These are phyloP conservation scores for Stigmatopora argus DNA, from an alignment of 2,113 vertebrate species.

Conservation along the genomic window DNA sequence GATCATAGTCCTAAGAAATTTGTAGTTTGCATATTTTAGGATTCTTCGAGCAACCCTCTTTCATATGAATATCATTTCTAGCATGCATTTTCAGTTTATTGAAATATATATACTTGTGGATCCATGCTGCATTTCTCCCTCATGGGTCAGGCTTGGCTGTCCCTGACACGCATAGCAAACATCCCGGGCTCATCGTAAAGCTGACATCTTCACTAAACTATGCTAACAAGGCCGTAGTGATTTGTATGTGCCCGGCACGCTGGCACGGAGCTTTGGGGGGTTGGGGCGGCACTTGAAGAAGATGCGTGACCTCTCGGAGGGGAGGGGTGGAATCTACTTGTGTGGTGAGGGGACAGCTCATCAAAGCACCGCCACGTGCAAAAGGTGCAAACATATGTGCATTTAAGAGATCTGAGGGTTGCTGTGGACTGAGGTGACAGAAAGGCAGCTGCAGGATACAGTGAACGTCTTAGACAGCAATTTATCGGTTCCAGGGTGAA, in stretches of 20 bases:
- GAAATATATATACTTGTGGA: slow-evolving; percentile 56
- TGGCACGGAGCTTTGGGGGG: slow-evolving; percentile 40
- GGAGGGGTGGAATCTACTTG: slow-evolving; percentile 28
- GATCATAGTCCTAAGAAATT: too few species aligned
- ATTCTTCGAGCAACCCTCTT: too few species aligned
- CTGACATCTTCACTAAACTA: slow-evolving; percentile 77
- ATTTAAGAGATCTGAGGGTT: slow-evolving; percentile 31
- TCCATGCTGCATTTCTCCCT: slow-evolving; percentile 20
- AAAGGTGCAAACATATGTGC: slow-evolving; percentile 25
- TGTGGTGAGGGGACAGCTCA: slow-evolving; percentile 35
- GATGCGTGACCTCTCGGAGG: slow-evolving; percentile 6
- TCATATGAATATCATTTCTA: too few species aligned
- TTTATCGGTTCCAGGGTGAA: slow-evolving; percentile 59
- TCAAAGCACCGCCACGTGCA: slow-evolving; percentile 46
- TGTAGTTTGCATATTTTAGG: too few species aligned
- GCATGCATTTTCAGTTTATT: too few species aligned
- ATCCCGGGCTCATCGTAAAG: slow-evolving; percentile 65
- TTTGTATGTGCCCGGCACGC: slow-evolving; percentile 68
- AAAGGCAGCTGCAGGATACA: slow-evolving; percentile 28
- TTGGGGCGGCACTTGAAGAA: slow-evolving; percentile 6
- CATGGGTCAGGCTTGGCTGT: slow-evolving; percentile 43
- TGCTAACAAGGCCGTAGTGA: slow-evolving; percentile 73
- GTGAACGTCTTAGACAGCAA: slow-evolving; percentile 23
- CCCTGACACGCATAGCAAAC: slow-evolving; percentile 66
- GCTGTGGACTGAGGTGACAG: slow-evolving; percentile 26